Evolutionary conservation across 2,888 invertebrate species (phyloP).

Genomic region (Zygaena filipendulae): DNA sequence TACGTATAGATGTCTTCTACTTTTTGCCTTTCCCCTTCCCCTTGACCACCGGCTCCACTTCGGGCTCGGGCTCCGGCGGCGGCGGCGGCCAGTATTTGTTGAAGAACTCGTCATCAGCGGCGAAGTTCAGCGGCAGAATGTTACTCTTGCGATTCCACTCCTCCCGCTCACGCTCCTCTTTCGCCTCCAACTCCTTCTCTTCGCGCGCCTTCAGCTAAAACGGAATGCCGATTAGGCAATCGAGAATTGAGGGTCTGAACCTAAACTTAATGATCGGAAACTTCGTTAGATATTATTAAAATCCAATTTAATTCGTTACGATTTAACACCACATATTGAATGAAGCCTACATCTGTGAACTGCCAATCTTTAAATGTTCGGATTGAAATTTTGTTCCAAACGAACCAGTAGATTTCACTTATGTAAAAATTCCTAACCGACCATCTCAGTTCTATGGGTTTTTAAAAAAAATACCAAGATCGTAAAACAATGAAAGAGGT

Average conservation of each 20-base stretch:
- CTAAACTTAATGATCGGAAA: neutral
- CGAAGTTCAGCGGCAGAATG: slow-evolving; percentile 37
- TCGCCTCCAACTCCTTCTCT: slow-evolving; percentile 28
- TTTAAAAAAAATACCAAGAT: too few relatives aligned
- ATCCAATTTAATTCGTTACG: too few relatives aligned
- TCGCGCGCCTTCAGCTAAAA: slow-evolving; percentile 31
- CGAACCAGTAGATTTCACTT: too few relatives aligned
- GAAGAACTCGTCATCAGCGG: slow-evolving; percentile 34
- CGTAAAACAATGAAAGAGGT: too few relatives aligned
- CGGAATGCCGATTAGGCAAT: neutral
- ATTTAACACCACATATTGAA: too few relatives aligned
- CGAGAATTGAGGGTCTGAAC: neutral
- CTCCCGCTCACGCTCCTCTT: slow-evolving; percentile 30
- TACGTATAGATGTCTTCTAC: too few relatives aligned
- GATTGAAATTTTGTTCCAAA: too few relatives aligned
- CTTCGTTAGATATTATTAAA: too few relatives aligned
- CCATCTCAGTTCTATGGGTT: too few relatives aligned
- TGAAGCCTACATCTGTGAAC: too few relatives aligned
- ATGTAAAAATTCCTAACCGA: too few relatives aligned
- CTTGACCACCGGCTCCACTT: slow-evolving; percentile 21
- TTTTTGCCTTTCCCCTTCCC: slow-evolving; percentile 21
- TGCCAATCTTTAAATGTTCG: too few relatives aligned
- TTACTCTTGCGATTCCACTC: slow-evolving; percentile 33
- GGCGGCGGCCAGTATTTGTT: slow-evolving; percentile 53
- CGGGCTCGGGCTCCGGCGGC: slow-evolving; percentile 27